Conservation (phyloP, 2,797 vertebrate genomes). For the Malurus splendens region DNA sequence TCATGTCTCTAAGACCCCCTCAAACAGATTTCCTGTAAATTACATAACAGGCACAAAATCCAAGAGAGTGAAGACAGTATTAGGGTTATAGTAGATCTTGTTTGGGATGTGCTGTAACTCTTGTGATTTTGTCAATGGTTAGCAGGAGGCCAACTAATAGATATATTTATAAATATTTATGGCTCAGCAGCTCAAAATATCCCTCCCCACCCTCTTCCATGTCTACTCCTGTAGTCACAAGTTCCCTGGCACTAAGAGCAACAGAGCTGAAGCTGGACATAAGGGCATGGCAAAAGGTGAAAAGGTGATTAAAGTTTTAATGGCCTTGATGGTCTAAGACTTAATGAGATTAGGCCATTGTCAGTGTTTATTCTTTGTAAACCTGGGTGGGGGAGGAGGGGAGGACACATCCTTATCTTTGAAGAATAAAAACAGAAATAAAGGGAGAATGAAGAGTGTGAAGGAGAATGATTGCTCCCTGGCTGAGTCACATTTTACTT, state of each 20-base stretch:
- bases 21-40: conserved; percentile 14
- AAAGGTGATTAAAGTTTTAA: conserved; percentile 29
- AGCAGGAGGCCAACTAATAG: background rate
- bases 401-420: background rate
- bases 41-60: background rate
- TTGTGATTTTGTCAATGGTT: background rate
- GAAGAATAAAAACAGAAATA: background rate
- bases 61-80: background rate
- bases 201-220: background rate
- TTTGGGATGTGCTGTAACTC: background rate
- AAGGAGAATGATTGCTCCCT: background rate
- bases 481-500: conserved; percentile 6
- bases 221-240: background rate
- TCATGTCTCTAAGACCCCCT: background rate
- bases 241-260: background rate
- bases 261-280: background rate
- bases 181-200: conserved; percentile 22
- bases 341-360: background rate
- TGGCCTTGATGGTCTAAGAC: background rate
- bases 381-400: background rate
- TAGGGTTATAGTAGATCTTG: background rate
- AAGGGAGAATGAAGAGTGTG: background rate
- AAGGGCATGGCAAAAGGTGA: background rate
- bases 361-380: background rate
- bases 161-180: background rate